Conservation (phyloP, 2,888 invertebrate species). For the Electrophaes corylata region DNA sequence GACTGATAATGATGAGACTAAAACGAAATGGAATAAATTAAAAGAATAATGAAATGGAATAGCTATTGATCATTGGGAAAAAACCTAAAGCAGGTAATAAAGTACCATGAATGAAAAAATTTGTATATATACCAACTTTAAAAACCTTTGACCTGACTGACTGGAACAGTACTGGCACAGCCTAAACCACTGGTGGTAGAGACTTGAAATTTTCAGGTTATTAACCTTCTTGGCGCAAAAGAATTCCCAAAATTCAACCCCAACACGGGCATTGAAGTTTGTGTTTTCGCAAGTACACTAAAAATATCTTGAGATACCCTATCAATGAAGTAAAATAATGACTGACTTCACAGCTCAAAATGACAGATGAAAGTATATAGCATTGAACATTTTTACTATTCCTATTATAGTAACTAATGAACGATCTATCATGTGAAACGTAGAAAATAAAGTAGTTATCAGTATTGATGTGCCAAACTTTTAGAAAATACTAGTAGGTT, state of each 20-base stretch:
- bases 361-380: slow-evolving; percentile 38
- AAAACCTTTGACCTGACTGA: too few species aligned
- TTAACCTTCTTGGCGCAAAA: too few species aligned
- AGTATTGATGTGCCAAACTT: slow-evolving; percentile 60
- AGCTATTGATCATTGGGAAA: neutral
- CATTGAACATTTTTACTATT: slow-evolving; percentile 46
- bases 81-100: neutral
- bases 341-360: slow-evolving; percentile 47
- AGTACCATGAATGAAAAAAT: neutral
- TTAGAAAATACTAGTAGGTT: slow-evolving; percentile 48
- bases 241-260: too few species aligned
- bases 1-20: slow-evolving; percentile 67
- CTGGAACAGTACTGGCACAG: too few species aligned
- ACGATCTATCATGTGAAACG: slow-evolving; percentile 52
- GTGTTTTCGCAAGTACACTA: too few species aligned
- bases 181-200: too few species aligned
- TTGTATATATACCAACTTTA: too few species aligned
- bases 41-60: slow-evolving; percentile 39
- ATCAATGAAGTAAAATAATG: slow-evolving; percentile 25
- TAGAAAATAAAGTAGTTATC: slow-evolving; percentile 48
- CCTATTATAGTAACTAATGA: slow-evolving; percentile 55
- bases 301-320: neutral
- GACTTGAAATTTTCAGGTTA: too few species aligned
- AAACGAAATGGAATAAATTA: slow-evolving; percentile 43
- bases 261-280: too few species aligned